A percentile compares a stretch with the other conserved stretches of the same genome.
phyloP scores from a whole-genome alignment of 1,140 invertebrate genomes.

The Zaprionus lachaisei region DNA sequence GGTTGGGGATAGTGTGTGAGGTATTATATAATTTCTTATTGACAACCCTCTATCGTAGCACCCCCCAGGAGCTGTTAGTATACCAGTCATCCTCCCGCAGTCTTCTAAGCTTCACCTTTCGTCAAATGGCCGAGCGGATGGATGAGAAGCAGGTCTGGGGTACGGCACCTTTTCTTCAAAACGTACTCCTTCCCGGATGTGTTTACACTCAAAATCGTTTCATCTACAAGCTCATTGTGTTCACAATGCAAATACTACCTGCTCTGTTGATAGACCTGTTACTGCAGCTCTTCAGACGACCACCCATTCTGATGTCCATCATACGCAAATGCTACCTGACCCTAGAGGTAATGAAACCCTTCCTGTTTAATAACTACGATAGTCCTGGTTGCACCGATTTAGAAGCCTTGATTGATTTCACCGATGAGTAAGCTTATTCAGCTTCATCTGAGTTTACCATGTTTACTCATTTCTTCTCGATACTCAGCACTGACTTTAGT shows the following conservation, averaged over 20 bases:
- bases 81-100: conserved; percentile 57
- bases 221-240: conserved; percentile 63
- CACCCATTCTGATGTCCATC: conserved; percentile 58
- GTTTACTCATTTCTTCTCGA: neutral
- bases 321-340: conserved; percentile 63
- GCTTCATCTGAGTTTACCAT: neutral
- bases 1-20: neutral
- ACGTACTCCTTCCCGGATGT: conserved; percentile 56
- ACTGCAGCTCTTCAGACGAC: conserved; percentile 41
- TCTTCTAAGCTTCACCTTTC: conserved; percentile 54
- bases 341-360: conserved; percentile 75
- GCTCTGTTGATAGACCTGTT: conserved; percentile 58
- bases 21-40: neutral
- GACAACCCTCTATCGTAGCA: conserved; percentile 6
- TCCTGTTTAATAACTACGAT: conserved; percentile 73
- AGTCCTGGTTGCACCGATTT: conserved; percentile 58
- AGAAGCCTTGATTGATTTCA: conserved; percentile 12
- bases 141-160: conserved; percentile 47
- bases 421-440: conserved; percentile 22
- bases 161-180: conserved; percentile 56
- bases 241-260: conserved; percentile 66
- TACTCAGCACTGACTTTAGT: conserved; percentile 52
- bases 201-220: conserved; percentile 59
- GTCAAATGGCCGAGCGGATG: conserved; percentile 53
- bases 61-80: conserved; percentile 53